Conservation (phyloP, 1,140 invertebrate genomes). For the Druon quercuslanigerum region DNA sequence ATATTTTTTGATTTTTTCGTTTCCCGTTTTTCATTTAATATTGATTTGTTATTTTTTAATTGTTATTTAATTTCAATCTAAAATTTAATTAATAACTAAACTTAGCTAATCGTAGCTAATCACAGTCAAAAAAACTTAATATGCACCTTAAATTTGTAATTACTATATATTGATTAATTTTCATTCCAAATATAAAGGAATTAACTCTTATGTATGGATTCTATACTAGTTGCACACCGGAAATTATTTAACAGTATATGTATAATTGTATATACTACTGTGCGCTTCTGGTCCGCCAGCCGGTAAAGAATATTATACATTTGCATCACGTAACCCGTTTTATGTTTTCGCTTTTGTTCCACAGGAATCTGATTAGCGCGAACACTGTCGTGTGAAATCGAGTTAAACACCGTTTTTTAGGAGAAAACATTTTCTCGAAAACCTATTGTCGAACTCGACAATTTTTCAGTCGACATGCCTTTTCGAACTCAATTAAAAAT, state of each 20-base stretch:
- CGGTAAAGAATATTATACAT: constrained; percentile 59
- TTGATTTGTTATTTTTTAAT: too few species aligned
- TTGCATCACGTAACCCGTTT: constrained; percentile 68
- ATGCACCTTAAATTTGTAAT: too few species aligned
- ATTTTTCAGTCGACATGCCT: not conserved
- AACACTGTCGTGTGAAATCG: constrained; percentile 62
- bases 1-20: too few species aligned
- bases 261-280: too few species aligned
- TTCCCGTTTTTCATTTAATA: too few species aligned
- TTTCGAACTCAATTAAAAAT: not conserved
- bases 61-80: too few species aligned
- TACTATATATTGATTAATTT: too few species aligned
- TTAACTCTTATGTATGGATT: constrained; percentile 36
- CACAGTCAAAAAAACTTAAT: too few species aligned
- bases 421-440: constrained; percentile 52
- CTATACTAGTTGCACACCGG: constrained; percentile 48
- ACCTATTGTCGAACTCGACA: not conserved
- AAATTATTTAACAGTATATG: too few species aligned
- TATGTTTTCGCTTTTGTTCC: constrained; percentile 67
- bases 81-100: too few species aligned
- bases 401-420: constrained; percentile 63
- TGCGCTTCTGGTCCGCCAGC: constrained; percentile 38
- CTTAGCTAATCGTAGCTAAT: too few species aligned
- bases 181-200: not conserved
- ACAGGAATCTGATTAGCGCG: constrained; percentile 66